Evolutionary conservation across 35 echinoderm and acorn worm species (phyloP), one percentile per base, ranked within the genome.

Genomic region (Heliocidaris tuberculata): DNA sequence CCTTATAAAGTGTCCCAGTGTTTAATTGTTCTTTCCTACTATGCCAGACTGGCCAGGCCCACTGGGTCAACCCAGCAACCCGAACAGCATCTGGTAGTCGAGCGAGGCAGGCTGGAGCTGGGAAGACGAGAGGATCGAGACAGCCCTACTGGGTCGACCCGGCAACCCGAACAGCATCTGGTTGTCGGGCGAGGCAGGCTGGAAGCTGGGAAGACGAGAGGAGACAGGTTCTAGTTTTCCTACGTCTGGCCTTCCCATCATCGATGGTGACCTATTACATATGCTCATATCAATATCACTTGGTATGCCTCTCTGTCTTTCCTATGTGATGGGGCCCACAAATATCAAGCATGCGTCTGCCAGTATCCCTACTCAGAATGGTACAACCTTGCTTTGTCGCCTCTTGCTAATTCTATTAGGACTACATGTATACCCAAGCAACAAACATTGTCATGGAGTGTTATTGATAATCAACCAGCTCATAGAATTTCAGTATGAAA

Each of bases 241-340:
- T 19, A 48, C 12, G 87, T 27, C 87, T 89, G 87, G 87, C 47
- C 87, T 89, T 32, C 87, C 47, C 87, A 89, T 89, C 87, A 89
- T 32, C 87, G 12, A 7, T 89, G 31, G 87, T 89, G 87, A 89
- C 87, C 87, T 89, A 89, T 89, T 89, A 32, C 86, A 88, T 48
- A 89, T 48, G 87, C 13, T 89, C 87, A 15, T 89, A 89, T 89
- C 87, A 89, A 89, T 89, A 89, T 89, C 87, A 89, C 87, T 89
- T 47, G 87, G 87, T 89, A 89, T 89, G 87, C 87, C 65, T 78
- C 65, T 47, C 19, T 89, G 87, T 89, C 87, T 32, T 89, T 89
- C 47, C 4, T 89, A 32, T 47, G 87, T 48, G 12, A 32, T 89
- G 87, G 87, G 87, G 65, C 65, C 65, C 65, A n/a, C 2, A 21